Conservation (phyloP, 2,113 vertebrate species). For the Marmota flaviventris region DNA sequence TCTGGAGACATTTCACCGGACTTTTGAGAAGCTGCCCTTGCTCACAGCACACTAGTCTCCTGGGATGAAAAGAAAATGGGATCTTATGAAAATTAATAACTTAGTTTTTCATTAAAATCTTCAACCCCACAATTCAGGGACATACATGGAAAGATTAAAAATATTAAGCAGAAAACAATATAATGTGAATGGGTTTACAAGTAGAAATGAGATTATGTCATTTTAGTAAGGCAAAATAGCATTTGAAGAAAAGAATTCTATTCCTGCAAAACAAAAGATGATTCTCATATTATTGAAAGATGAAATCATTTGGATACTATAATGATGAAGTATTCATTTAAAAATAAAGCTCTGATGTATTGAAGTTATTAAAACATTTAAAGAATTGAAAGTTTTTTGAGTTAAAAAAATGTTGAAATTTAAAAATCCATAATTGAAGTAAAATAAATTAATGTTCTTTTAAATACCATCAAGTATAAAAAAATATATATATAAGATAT, state of each 20-base stretch:
- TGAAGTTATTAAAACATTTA: neutral
- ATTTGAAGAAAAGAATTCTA: neutral
- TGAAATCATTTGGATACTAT: neutral
- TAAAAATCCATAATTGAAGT: neutral
- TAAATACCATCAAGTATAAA: neutral
- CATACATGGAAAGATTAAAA: neutral
- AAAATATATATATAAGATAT: neutral
- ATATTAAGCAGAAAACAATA: neutral
- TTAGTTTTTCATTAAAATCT: neutral
- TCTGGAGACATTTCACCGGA: neutral
- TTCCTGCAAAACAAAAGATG: neutral
- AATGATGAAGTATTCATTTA: neutral
- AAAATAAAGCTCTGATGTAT: neutral
- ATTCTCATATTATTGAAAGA: neutral
- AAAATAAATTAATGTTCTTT: neutral
- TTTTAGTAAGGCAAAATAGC: neutral
- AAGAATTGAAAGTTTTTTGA: neutral
- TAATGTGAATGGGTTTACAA: neutral
- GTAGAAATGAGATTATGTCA: neutral
- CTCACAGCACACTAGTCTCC: neutral
- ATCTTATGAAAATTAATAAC: neutral
- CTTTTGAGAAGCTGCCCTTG: neutral
- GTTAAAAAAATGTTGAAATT: neutral
- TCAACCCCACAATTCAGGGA: neutral
- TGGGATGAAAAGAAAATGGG: neutral